Base-by-base conservation (phyloP, 2,113 vertebrate species). In the Nesogale talazaci region DNA sequence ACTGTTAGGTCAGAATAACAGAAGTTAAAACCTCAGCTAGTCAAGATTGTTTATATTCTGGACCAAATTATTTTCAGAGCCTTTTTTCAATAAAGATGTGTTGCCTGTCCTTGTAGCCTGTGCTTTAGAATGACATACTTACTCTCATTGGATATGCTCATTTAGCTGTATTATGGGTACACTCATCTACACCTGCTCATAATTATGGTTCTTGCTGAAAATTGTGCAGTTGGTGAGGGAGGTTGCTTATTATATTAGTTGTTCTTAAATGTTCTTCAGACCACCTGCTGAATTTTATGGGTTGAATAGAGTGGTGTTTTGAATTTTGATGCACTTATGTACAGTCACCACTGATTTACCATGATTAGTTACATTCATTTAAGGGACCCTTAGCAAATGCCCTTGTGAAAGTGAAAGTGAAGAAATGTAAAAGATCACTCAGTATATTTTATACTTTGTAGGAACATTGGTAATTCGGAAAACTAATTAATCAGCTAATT, bases 401-500 rank as follows among this genome's bases (percentile, higher is more conserved):
- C 85, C 95, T 92, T 95, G 86, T 96, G 74, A 97, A 97, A 91
- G 63, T 76, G 76, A 97, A 97, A 91, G 63, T 76, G 94, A 97
- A 89, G 83, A 86, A 96, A 94, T 86, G 57, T 52, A 78, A 85
- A 56, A 40, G 8, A 88, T 91, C 95, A 77, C 93, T 95, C 38
- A 57, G 15, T 88, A 2, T 88, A 57, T 89, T 97, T 97, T 79
- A 69, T 90, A 87, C 83, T 82, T 52, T 95, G 36, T 96, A 89
- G 97, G 90, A 94, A 85, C 70, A 78, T 92, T 90, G 92, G 42
- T 79, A 89, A 74, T 34, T 61, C 63, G 94, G 92, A 92, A 93
- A 92, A 97, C 94, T 90, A 97, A 97, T 96, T 94, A 96, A 97
- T 96, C 67, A 96, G 69, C 63, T 97, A 95, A 96, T 82, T 90